Evolutionary conservation across 2,113 vertebrate genomes (phyloP).

Genomic region (Pseudonaja textilis): DNA sequence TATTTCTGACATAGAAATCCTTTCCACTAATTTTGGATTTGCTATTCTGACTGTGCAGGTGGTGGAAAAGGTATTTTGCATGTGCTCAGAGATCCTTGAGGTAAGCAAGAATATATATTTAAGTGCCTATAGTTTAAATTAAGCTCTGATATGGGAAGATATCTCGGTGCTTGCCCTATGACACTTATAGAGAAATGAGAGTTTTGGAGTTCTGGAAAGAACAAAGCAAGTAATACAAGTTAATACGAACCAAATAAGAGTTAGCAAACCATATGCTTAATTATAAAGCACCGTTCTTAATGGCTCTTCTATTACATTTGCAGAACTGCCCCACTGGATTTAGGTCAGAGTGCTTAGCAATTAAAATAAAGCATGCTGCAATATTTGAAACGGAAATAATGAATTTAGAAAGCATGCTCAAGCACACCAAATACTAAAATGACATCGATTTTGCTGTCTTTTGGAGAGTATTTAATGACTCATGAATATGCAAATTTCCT

Average conservation of each 20-base stretch:
- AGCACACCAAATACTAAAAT: conserved; percentile 2
- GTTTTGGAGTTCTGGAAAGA: neutral
- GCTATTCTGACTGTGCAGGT: neutral
- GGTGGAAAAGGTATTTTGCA: neutral
- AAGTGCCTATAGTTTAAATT: neutral
- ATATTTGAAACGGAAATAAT: conserved; percentile 4
- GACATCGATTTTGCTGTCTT: conserved; percentile 4
- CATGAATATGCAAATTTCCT: conserved; percentile 16
- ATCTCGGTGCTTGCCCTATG: neutral
- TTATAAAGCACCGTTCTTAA: conserved; percentile 28
- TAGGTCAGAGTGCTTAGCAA: neutral
- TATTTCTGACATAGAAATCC: neutral
- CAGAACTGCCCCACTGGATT: conserved; percentile 24
- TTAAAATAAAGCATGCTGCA: conserved; percentile 18
- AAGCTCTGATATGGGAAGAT: neutral
- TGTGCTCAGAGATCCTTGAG: neutral
- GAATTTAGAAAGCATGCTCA: neutral
- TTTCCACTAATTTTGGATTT: neutral
- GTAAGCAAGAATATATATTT: too few species aligned
- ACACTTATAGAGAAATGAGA: conserved; percentile 1
- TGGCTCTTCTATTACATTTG: conserved; percentile 23
- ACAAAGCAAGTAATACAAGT: conserved; percentile 18
- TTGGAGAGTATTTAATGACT: neutral
- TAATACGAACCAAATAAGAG: conserved; percentile 8
- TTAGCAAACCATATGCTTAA: conserved; percentile 27